Percentiles rank a stretch among this genome's conserved stretches.
phyloP scores from a whole-genome alignment of 2,113 vertebrate species.

The Scomber colias region DNA sequence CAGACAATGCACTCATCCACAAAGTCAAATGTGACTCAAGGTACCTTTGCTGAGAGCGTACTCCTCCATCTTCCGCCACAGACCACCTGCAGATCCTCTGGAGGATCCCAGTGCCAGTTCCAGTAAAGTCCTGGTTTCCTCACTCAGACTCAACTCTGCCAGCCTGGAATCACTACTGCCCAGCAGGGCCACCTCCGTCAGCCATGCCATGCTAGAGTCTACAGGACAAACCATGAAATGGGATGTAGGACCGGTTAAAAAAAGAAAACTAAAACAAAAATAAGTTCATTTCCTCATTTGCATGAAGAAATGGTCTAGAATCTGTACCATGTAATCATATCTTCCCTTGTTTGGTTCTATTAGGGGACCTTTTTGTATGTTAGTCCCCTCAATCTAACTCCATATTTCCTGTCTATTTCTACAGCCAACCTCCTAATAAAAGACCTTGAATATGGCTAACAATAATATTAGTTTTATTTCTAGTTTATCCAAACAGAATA shows the following conservation, averaged over 20 bases:
- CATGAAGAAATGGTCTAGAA: background rate
- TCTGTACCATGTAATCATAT: background rate
- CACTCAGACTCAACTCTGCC: slow-evolving; percentile 78
- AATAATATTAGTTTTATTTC: background rate
- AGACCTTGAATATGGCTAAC: background rate
- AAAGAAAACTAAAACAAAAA: background rate
- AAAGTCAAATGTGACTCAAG: background rate
- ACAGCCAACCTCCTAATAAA: background rate
- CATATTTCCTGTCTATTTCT: background rate
- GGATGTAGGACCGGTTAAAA: background rate
- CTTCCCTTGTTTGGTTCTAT: no score
- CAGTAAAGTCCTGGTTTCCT: slow-evolving; percentile 81
- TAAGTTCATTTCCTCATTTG: background rate
- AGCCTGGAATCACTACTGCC: slow-evolving; percentile 79
- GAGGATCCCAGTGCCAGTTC: slow-evolving; percentile 84
- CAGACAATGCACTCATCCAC: background rate
- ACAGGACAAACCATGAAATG: slow-evolving; percentile 4
- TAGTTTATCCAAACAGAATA: background rate
- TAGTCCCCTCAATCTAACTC: background rate
- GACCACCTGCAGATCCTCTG: slow-evolving; percentile 76
- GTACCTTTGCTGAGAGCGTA: slow-evolving; percentile 83
- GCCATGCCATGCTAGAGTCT: slow-evolving; percentile 82
- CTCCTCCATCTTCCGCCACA: slow-evolving; percentile 87
- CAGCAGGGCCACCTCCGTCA: slow-evolving; percentile 82
- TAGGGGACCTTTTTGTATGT: background rate